Evolutionary conservation across 2,888 invertebrate species (phyloP).

Genomic region (Drosophila melanocephala): DNA sequence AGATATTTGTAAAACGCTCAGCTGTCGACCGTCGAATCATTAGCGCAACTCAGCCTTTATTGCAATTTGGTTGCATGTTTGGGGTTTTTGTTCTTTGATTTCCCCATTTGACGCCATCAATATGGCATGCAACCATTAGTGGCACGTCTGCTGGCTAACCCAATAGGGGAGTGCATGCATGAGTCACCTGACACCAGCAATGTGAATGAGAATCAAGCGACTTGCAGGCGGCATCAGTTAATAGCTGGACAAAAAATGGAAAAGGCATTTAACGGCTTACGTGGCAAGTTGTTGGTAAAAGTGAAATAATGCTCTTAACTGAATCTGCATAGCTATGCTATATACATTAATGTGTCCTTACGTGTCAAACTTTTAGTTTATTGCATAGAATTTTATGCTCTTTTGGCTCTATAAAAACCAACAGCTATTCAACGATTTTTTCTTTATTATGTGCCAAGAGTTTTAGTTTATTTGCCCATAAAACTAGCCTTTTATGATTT

Average conservation of each 20-base stretch:
- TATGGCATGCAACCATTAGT: conserved; percentile 51
- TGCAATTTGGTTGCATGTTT: conserved; percentile 22
- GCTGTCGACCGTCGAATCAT: conserved; percentile 33
- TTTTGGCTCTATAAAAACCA: not conserved
- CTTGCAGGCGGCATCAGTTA: conserved; percentile 27
- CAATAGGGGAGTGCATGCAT: not conserved
- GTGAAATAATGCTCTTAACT: not conserved
- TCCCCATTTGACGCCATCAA: conserved; percentile 41
- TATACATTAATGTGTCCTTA: too few species aligned
- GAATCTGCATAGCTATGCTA: not conserved
- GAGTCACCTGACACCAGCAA: conserved; percentile 31
- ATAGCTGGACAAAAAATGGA: not conserved
- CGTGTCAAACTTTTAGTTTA: not conserved
- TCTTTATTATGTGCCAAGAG: not conserved
- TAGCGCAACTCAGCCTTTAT: conserved; percentile 32
- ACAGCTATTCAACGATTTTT: not conserved
- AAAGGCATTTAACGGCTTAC: not conserved
- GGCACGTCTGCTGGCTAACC: conserved; percentile 31
- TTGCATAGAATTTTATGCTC: not conserved
- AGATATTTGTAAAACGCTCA: not conserved
- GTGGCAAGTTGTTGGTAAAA: not conserved
- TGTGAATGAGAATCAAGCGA: conserved; percentile 21
- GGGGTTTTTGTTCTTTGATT: conserved; percentile 1
- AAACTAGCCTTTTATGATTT: not conserved
- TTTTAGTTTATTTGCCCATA: not conserved